These are phyloP conservation scores for Episyrphus balteatus DNA, from an alignment of 1,140 invertebrate species.

Conservation along the genomic window DNA sequence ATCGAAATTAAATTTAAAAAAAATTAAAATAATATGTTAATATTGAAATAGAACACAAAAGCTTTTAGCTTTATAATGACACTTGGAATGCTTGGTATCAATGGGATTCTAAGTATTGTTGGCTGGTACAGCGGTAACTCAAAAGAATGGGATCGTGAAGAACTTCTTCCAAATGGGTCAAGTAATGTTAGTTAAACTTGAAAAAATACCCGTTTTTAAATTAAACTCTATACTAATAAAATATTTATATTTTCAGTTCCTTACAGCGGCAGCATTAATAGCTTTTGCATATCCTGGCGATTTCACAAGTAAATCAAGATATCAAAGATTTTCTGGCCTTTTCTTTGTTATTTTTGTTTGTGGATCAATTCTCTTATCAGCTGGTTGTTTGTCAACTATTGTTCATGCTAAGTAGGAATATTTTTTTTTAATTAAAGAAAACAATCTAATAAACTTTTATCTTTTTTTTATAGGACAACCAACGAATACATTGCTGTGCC, in stretches of 20 bases:
- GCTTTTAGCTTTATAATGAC: slow-evolving; percentile 33
- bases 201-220: not conserved
- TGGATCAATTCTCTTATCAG: slow-evolving; percentile 21
- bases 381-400: slow-evolving; percentile 27
- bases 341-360: slow-evolving; percentile 16
- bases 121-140: slow-evolving; percentile 26
- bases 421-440: not conserved
- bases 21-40: not conserved
- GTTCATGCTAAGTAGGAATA: slow-evolving; percentile 25
- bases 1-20: not conserved
- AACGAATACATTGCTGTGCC: slow-evolving; percentile 45
- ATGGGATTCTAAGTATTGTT: slow-evolving; percentile 24
- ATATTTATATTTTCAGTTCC: slow-evolving; percentile 11
- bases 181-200: slow-evolving; percentile 17
- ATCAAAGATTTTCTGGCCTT: slow-evolving; percentile 15
- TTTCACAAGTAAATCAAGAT: slow-evolving; percentile 17
- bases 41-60: slow-evolving; percentile 25
- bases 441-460: not conserved
- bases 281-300: slow-evolving; percentile 25
- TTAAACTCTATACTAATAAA: too few relatives aligned
- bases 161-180: slow-evolving; percentile 31
- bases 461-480: slow-evolving; percentile 9
- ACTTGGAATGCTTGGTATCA: slow-evolving; percentile 27
- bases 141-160: slow-evolving; percentile 21
- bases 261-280: slow-evolving; percentile 20